phyloP scores from a whole-genome alignment of 2,888 invertebrate species.

The Seira musarum region DNA sequence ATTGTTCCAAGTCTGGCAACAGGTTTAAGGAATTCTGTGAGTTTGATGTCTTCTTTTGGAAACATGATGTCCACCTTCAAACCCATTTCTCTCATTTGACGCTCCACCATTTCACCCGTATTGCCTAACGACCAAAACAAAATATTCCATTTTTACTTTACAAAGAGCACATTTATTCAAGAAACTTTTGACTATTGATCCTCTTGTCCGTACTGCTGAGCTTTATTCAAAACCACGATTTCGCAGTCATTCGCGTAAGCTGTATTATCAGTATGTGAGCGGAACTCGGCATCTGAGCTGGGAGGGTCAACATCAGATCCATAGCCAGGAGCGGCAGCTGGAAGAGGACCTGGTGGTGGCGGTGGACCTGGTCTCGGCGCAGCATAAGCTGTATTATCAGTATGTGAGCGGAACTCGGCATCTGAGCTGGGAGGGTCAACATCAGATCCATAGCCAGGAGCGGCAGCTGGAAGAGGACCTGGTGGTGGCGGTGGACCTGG shows the following conservation, averaged over 20 bases:
- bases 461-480: constrained; percentile 23
- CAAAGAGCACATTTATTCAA: no score
- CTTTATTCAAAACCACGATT: constrained; percentile 51
- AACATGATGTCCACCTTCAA: constrained; percentile 66
- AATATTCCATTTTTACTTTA: constrained; percentile 9
- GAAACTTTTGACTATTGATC: background rate
- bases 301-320: constrained; percentile 20
- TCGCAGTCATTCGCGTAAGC: constrained; percentile 60
- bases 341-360: constrained; percentile 9
- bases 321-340: constrained; percentile 28
- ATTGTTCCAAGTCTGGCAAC: constrained; percentile 61
- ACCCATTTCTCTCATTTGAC: constrained; percentile 50
- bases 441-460: constrained; percentile 29
- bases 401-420: background rate
- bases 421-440: background rate
- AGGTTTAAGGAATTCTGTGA: constrained; percentile 59
- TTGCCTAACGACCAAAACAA: constrained; percentile 31
- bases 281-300: background rate
- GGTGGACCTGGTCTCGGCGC: background rate
- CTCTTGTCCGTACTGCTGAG: constrained; percentile 51
- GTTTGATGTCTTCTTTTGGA: constrained; percentile 56
- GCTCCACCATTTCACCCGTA: constrained; percentile 64
- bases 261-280: background rate
- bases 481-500: background rate
- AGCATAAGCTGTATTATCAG: background rate